Evolutionary conservation across 1,140 invertebrate genomes (phyloP), one percentile per base, ranked within the genome.

Genomic region (Pogonognathellus flavescens): DNA sequence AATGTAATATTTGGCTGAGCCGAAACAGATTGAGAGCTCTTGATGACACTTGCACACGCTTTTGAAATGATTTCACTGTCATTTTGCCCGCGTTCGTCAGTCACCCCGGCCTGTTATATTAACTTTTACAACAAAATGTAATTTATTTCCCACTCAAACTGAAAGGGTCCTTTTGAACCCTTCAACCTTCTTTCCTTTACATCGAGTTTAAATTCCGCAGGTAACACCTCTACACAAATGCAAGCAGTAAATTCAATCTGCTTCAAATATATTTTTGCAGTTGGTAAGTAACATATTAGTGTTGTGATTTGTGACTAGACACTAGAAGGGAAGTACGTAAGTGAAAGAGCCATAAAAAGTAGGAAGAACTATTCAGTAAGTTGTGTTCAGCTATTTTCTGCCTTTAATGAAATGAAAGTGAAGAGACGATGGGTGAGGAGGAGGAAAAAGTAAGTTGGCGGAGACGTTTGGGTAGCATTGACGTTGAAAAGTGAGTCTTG

Each of bases 31-130:
- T 55, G 84, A 85, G 84, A 49, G 60, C 60, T 53, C 84, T 85
- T 85, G 57, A 85, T 85, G 84, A 81, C 84, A 85, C 80, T 85
- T 82, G 84, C 84, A 85, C 20, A 80, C 31, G 82, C 57, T 22
- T 49, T 50, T 20, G 66, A 70, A 70, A n/a, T 41, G 22, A 53
- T 59, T n/a, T 53, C 14, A 6, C 53, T 25, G 20, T 76, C 31
- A 14, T 41, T 14, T 76, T 25, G 20, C 41, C 11, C 70, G 9
- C 11, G 41, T 76, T 8, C 59, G 80, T 82, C 80, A 57, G 20
- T 82, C 53, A 20, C 22, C 3, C 20, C 20, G 49, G n/a, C 22
- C 22, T 22, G 14, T 70, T 70, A 25, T 22, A 70, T 41, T 25
- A 70, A 83, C 41, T 62, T 50, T n/a, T 49, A 50, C 72, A 9